Percentiles rank a stretch among this genome's conserved stretches.
phyloP scores from a whole-genome alignment of 2,113 vertebrate species.

The Colaptes auratus region DNA sequence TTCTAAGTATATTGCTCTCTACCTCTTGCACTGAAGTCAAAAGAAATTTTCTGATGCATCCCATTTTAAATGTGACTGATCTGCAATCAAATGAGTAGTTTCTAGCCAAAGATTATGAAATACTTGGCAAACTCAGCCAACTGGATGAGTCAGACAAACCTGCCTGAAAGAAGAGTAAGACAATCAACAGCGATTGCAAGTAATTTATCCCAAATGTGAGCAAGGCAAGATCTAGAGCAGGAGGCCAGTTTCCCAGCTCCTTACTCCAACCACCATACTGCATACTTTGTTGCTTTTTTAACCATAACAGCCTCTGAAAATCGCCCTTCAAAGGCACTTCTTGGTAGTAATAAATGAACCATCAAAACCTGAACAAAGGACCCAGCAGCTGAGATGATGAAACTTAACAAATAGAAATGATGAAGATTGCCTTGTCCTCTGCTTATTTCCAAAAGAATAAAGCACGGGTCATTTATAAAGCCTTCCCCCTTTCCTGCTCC shows the following conservation, averaged over 20 bases:
- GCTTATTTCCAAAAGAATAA: conserved; percentile 48
- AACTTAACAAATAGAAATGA: conserved; percentile 39
- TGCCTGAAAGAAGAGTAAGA: conserved; percentile 14
- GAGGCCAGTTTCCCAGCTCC: conserved; percentile 26
- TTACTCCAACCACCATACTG: neutral
- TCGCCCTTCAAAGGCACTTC: conserved; percentile 45
- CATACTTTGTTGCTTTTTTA: conserved; percentile 6
- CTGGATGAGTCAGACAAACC: conserved; percentile 47
- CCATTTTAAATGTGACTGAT: neutral
- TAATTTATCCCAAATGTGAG: conserved; percentile 59
- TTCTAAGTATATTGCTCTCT: neutral
- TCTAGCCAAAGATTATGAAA: conserved; percentile 21
- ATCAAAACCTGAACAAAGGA: conserved; percentile 57
- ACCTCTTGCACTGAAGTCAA: neutral
- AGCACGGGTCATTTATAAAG: conserved; percentile 45
- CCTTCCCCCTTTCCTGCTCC: neutral
- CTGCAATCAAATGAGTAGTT: neutral
- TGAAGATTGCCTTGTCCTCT: neutral
- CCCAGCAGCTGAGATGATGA: neutral
- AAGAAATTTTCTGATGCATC: neutral
- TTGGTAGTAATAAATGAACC: conserved; percentile 57
- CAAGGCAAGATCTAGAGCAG: neutral
- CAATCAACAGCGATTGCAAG: conserved; percentile 38
- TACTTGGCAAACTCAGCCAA: neutral
- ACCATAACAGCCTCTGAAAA: conserved; percentile 1